Evolutionary conservation across 1,140 invertebrate genomes (phyloP), one percentile per base, ranked within the genome.

Genomic region (Aricia agestis): DNA sequence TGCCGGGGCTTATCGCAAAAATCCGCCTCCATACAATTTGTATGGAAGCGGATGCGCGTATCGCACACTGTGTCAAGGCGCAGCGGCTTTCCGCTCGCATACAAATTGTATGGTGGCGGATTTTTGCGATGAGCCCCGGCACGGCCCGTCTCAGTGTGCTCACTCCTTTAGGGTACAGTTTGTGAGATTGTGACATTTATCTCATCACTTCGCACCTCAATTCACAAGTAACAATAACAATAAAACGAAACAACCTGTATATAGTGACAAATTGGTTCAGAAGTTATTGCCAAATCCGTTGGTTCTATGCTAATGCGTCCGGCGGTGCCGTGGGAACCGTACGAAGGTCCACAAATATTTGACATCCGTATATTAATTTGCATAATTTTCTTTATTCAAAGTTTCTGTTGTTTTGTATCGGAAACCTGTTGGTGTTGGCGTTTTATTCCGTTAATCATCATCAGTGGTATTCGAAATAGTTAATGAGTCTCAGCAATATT

Each of bases 281-380:
- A 63, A 10, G 18, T 63, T 63, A 63, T 63, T 63, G 59, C 59
- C 18, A 19, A 63, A 63, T 63, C 59, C 18, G 59, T 63, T 19
- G 59, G 59, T 63, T 63, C n/a, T 52, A 72, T 72, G 66, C 67
- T 72, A 72, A 72, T 72, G 58, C 31, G 67, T 45, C 70, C 70
- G 70, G 66, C 67, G 32, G 67, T 72, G 66, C 42, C 70, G 70
- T 72, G 70, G 67, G 70, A 72, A 68, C 67, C 42, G 57, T 41
- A 19, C 66, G 66, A 72, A 68, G 66, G 66, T 36, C n/a, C 32
- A 69, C 31, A 13, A 17, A 61, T 59, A 19, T 63, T 63, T 63
- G n/a, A 19, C 19, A 19, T 63, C 19, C 59, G 59, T 63, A 13
- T 68, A 72, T 45, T 72, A 31, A 72, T 67, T 72, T 68, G 70